phyloP scores from a whole-genome alignment of 2,888 invertebrate species.

The Volucella inanis region DNA sequence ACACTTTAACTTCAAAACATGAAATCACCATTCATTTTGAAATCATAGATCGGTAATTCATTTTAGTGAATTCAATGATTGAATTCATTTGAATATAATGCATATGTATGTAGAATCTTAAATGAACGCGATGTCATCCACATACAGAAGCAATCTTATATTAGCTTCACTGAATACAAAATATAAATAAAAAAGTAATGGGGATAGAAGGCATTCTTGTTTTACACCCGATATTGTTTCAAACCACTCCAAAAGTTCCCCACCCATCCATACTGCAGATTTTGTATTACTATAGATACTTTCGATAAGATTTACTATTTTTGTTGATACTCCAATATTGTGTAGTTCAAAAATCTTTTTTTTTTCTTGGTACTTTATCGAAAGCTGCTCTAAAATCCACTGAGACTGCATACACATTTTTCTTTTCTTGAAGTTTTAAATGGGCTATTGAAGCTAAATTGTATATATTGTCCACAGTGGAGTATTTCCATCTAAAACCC shows the following conservation, averaged over 20 bases:
- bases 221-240: slow-evolving; percentile 9
- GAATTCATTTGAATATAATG: no score
- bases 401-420: no score
- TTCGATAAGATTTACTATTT: slow-evolving; percentile 15
- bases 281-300: slow-evolving; percentile 20
- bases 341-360: slow-evolving; percentile 22
- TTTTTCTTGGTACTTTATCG: slow-evolving; percentile 16
- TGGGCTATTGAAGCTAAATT: slow-evolving; percentile 15
- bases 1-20: no score
- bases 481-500: slow-evolving; percentile 16
- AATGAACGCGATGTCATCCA: slow-evolving; percentile 1
- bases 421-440: neutral
- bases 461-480: slow-evolving; percentile 10
- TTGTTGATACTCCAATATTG: slow-evolving; percentile 18
- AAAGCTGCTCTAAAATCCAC: slow-evolving; percentile 16
- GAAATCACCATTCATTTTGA: no score
- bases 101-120: no score
- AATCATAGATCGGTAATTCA: no score
- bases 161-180: slow-evolving; percentile 21
- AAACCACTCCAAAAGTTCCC: slow-evolving; percentile 10
- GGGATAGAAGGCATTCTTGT: slow-evolving; percentile 19
- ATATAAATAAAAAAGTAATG: slow-evolving; percentile 4
- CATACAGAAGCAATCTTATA: slow-evolving; percentile 8
- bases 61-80: no score
- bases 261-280: slow-evolving; percentile 28